Conservation (phyloP, 2,888 invertebrate species). For the Spodoptera littoralis region DNA sequence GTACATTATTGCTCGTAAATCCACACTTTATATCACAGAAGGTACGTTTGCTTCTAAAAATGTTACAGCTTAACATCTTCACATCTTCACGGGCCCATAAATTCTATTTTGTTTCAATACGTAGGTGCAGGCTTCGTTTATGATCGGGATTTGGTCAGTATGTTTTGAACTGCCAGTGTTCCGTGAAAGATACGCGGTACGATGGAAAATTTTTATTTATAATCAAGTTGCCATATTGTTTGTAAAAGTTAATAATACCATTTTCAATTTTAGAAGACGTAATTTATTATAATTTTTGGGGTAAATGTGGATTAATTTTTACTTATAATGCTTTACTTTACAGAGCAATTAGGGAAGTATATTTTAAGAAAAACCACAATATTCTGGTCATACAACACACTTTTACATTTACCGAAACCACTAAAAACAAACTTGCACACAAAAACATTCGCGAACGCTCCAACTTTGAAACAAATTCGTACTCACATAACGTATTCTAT, state of each 20-base stretch:
- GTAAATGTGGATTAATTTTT: too few relatives aligned
- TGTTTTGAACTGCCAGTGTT: neutral
- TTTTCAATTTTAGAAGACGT: too few relatives aligned
- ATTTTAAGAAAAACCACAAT: too few relatives aligned
- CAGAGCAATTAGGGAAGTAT: too few relatives aligned
- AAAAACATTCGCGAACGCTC: slow-evolving; percentile 10
- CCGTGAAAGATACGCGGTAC: too few relatives aligned
- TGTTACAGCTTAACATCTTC: slow-evolving; percentile 62
- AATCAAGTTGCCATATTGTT: too few relatives aligned
- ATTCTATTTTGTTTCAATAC: slow-evolving; percentile 54
- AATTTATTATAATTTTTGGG: too few relatives aligned
- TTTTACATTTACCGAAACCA: too few relatives aligned
- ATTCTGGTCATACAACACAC: too few relatives aligned
- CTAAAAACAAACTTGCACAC: neutral
- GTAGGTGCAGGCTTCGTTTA: slow-evolving; percentile 30
- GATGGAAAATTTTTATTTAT: too few relatives aligned
- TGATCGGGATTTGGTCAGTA: slow-evolving; percentile 20
- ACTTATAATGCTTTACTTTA: too few relatives aligned
- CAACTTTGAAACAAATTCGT: slow-evolving; percentile 2
- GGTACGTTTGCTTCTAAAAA: slow-evolving; percentile 54
- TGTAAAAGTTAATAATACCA: too few relatives aligned
- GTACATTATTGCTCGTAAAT: slow-evolving; percentile 41
- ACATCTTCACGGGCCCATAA: slow-evolving; percentile 62
- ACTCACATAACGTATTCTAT: slow-evolving; percentile 29
- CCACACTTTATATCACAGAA: slow-evolving; percentile 37